Conservation (phyloP, 2,797 vertebrate species). For the Gymnothorax reevesii region DNA sequence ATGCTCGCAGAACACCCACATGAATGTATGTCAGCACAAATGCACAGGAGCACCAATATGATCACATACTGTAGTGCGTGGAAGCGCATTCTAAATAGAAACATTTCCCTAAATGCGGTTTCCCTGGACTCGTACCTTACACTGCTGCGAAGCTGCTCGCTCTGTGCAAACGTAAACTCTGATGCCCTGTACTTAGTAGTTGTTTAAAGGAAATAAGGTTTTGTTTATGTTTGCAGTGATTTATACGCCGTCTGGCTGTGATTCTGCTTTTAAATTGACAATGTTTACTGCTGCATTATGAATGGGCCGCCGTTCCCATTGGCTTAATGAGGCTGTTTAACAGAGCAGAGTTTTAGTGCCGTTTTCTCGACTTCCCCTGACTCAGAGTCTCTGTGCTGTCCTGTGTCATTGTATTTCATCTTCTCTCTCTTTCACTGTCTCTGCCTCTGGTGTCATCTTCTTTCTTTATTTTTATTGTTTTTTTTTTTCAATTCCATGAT, state of each 20-base stretch:
- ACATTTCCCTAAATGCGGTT: not conserved
- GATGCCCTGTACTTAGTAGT: slow-evolving; percentile 25
- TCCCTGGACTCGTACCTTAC: not conserved
- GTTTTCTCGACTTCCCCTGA: not conserved
- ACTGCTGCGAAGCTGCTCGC: not conserved
- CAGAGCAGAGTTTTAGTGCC: not conserved
- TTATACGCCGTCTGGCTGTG: slow-evolving; percentile 11
- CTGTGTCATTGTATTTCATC: not conserved
- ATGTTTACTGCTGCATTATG: slow-evolving; percentile 16
- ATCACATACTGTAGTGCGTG: not conserved
- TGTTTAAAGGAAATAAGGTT: slow-evolving; percentile 28
- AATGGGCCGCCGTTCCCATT: slow-evolving; percentile 24
- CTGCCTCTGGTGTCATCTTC: not conserved
- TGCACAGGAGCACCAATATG: not conserved
- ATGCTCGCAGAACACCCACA: not conserved
- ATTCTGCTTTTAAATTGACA: not conserved
- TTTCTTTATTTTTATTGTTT: not conserved
- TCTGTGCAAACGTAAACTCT: slow-evolving; percentile 7
- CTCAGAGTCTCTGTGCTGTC: not conserved
- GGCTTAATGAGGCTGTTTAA: slow-evolving; percentile 21
- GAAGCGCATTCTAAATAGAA: not conserved
- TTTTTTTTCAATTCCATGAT: too few species aligned
- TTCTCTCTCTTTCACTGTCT: not conserved
- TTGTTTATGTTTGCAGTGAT: slow-evolving; percentile 36
- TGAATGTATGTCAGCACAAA: not conserved